Conservation (phyloP, 2,113 vertebrate genomes). For the Prietella phreatophila region DNA sequence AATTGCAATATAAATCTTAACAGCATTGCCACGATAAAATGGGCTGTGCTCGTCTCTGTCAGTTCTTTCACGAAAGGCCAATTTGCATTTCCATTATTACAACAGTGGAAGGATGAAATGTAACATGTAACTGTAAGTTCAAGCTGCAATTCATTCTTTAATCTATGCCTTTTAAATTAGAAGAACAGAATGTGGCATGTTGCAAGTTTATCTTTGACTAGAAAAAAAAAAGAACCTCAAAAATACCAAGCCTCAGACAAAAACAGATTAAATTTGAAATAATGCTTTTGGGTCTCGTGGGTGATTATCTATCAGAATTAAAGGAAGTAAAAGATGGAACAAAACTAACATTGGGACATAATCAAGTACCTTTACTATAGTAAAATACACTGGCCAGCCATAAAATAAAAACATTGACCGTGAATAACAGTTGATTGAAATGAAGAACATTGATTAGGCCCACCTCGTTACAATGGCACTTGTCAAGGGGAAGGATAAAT, state of each 20-base stretch:
- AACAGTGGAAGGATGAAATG: neutral
- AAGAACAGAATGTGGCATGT: neutral
- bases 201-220: neutral
- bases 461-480: no score
- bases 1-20: neutral
- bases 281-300: neutral
- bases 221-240: neutral
- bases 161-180: neutral
- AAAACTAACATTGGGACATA: neutral
- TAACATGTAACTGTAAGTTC: neutral
- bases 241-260: neutral
- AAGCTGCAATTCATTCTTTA: neutral
- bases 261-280: neutral
- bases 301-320: neutral
- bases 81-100: conserved; percentile 20
- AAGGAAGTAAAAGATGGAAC: neutral
- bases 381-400: neutral
- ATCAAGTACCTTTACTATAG: neutral
- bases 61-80: neutral
- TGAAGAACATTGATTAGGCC: no score
- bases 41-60: neutral
- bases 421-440: no score
- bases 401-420: no score
- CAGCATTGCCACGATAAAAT: neutral
- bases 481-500: no score